phyloP scores from a whole-genome alignment of 2,797 vertebrate species.

The Myotis myotis region DNA sequence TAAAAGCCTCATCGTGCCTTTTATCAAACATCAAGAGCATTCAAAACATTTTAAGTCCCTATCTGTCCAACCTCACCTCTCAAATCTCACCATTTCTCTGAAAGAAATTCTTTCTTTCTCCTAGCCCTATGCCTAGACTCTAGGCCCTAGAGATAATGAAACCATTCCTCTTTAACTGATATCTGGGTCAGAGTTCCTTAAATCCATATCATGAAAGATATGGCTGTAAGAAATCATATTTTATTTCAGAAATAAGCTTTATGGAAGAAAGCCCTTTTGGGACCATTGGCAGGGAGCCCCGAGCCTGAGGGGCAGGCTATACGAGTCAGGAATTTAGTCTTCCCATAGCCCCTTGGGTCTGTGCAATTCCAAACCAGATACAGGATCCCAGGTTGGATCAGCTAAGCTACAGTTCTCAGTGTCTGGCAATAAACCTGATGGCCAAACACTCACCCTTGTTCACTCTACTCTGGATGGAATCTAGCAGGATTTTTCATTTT shows the following conservation, averaged over 20 bases:
- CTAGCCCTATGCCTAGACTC: background rate
- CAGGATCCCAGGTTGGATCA: background rate
- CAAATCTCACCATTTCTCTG: constrained; percentile 13
- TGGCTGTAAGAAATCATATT: background rate
- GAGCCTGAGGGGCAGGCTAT: background rate
- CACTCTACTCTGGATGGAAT: background rate
- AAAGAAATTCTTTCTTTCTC: background rate
- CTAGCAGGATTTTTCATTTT: background rate
- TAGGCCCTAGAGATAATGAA: background rate
- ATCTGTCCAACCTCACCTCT: background rate
- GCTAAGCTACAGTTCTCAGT: background rate
- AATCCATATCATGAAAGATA: background rate
- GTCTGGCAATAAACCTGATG: background rate
- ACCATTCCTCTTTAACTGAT: background rate
- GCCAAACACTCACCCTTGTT: background rate
- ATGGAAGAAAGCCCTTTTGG: background rate
- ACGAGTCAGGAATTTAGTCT: background rate
- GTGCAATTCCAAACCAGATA: background rate
- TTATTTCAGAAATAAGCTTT: background rate
- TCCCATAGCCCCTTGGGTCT: background rate
- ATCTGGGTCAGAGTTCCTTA: background rate
- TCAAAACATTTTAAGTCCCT: background rate
- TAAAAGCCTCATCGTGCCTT: background rate
- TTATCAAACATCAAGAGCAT: constrained; percentile 14
- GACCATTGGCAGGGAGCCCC: background rate